Conservation (phyloP, 2,888 invertebrate genomes). For the Cryptocheilus praepositus region DNA sequence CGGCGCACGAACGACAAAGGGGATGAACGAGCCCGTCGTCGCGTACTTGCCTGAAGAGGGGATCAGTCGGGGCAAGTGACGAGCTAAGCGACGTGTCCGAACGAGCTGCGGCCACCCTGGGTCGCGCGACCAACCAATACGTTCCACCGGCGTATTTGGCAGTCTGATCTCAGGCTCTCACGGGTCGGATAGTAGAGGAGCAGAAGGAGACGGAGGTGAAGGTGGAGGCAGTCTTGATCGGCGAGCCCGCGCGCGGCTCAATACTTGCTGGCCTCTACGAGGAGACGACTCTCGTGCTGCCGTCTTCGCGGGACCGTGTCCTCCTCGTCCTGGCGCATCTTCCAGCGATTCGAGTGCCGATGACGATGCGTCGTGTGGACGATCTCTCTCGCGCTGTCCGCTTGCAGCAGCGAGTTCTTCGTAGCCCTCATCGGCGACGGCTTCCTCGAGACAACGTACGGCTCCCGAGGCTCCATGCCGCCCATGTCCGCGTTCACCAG, state of each 20-base stretch:
- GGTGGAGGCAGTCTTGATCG: constrained; percentile 72
- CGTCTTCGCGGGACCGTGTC: constrained; percentile 60
- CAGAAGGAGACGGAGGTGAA: constrained; percentile 13
- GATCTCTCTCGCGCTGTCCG: constrained; percentile 51
- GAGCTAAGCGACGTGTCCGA: constrained; percentile 19
- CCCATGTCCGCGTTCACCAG: constrained; percentile 76
- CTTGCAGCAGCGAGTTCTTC: constrained; percentile 59
- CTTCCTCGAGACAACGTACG: constrained; percentile 73
- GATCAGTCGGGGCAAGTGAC: constrained; percentile 56
- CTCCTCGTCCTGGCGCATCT: constrained; percentile 59
- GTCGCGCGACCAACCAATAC: constrained; percentile 21
- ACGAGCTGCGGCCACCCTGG: constrained; percentile 1
- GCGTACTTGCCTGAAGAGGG: constrained; percentile 55
- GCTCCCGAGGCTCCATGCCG: constrained; percentile 58
- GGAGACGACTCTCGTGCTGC: constrained; percentile 63
- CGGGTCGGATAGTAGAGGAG: constrained; percentile 13
- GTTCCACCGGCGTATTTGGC: constrained; percentile 53
- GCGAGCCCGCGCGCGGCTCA: constrained; percentile 67
- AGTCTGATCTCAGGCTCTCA: constrained; percentile 59
- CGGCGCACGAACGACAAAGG: not conserved
- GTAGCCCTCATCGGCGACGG: constrained; percentile 59
- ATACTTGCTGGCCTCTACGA: constrained; percentile 67
- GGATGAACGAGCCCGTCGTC: constrained; percentile 14
- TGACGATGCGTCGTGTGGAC: constrained; percentile 65
- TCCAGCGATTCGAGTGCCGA: constrained; percentile 70